Base-by-base conservation (phyloP, 2,888 invertebrate species). In the Mesochorus sp. region DNA sequence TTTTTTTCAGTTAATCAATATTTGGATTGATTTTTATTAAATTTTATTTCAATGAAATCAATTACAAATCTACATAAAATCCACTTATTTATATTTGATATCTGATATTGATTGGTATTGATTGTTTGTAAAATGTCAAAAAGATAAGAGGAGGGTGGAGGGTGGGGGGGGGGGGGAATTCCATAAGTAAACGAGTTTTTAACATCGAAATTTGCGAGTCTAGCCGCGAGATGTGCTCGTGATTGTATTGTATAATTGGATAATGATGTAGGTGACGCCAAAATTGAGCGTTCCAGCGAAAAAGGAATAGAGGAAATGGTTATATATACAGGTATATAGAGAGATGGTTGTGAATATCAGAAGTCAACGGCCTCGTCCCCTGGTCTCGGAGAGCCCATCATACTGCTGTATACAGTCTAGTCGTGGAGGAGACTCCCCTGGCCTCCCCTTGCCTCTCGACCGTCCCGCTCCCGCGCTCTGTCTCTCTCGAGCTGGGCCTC, bases 331-430 rank as follows among this genome's bases (percentile, higher is more conserved):
- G n/a, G n/a, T n/a, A n/a, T n/a, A n/a, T n/a, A n/a, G n/a, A n/a
- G n/a, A n/a, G n/a, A n/a, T n/a, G 57, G 39, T 24, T 28, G 64
- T 17, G 62, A 26, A 47, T n/a, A n/a, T 12, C 61, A 61, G 51
- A 66, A 76, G 76, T 76, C 76, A 76, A 66, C 71, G 76, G 55
- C 76, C 76, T 66, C 76, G 21, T 21, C 10, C 3, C 26, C 21
- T 53, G 53, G 64, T 57, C 71, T 76, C 24, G 62, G 24, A 39
- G 51, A 71, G 44, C 53, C 42, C 39, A 53, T 62, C 49, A 34
- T 34, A 72, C 62, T 64, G 72, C 55, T 72, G 64, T 34, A 44
- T 31, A 64, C 31, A 55, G 57, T 55, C 47, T 70, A 49, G 64
- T 62, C 49, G 62, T 8, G 47, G 61, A 47, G 71, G 42, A 61